Percentiles rank a stretch among this genome's conserved stretches.
phyloP scores from a whole-genome alignment of 2,888 invertebrate genomes.

The Pomacea canaliculata region DNA sequence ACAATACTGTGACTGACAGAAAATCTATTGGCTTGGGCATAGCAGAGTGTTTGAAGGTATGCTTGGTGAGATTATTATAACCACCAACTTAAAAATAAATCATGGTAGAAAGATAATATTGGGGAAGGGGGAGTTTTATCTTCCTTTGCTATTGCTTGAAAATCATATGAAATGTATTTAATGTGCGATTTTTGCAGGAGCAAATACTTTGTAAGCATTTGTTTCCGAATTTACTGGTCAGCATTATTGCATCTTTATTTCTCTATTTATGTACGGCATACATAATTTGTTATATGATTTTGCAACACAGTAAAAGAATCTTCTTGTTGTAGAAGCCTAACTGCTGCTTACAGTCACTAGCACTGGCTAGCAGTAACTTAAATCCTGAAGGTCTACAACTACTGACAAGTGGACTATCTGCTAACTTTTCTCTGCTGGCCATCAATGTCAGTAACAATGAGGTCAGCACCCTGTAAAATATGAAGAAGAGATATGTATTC shows the following conservation, averaged over 20 bases:
- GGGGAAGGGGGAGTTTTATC: no score
- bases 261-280: no score
- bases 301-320: neutral
- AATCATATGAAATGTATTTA: no score
- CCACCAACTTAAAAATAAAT: no score
- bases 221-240: no score
- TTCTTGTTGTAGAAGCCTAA: slow-evolving; percentile 36
- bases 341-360: slow-evolving; percentile 42
- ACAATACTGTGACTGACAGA: slow-evolving; percentile 50
- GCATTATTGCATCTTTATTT: no score
- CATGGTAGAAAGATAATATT: no score
- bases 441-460: slow-evolving; percentile 51
- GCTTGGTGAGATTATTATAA: no score
- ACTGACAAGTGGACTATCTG: slow-evolving; percentile 38
- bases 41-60: slow-evolving; percentile 43
- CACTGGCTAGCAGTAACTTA: slow-evolving; percentile 48
- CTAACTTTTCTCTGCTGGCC: slow-evolving; percentile 46
- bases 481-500: neutral
- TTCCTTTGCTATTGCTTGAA: no score
- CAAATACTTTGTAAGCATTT: no score
- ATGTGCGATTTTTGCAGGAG: no score
- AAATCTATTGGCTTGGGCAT: slow-evolving; percentile 42
- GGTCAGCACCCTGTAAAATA: slow-evolving; percentile 34
- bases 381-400: slow-evolving; percentile 40
- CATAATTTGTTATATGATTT: no score